Conservation (phyloP, 2,888 invertebrate genomes). For the Schizotus pectinicornis region DNA sequence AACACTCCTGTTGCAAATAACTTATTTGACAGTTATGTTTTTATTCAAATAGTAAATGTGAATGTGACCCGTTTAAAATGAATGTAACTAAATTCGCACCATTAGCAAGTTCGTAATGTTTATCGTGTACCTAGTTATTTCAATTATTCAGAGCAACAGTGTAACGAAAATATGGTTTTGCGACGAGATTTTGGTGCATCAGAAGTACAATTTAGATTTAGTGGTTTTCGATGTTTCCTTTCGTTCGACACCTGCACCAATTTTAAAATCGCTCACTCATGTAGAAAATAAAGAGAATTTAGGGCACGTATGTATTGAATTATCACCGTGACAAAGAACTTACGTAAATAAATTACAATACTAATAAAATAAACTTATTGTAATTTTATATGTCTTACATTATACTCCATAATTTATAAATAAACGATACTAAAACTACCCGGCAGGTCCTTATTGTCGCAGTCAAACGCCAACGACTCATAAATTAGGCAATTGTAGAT, state of each 20-base stretch:
- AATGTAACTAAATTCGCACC: constrained; percentile 15
- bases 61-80: constrained; percentile 32
- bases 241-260: constrained; percentile 26
- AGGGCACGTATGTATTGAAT: constrained; percentile 28
- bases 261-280: constrained; percentile 13
- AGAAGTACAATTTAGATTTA: constrained; percentile 32
- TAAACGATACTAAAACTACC: constrained; percentile 41
- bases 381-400: constrained; percentile 50
- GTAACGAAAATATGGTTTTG: constrained; percentile 10
- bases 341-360: constrained; percentile 39
- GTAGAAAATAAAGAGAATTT: constrained; percentile 23
- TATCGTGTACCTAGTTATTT: constrained; percentile 19
- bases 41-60: constrained; percentile 1
- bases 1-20: constrained; percentile 11
- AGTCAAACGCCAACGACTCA: background rate
- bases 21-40: constrained; percentile 3
- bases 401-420: constrained; percentile 46
- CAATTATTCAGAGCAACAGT: constrained; percentile 4
- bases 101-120: constrained; percentile 17
- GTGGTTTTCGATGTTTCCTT: constrained; percentile 22
- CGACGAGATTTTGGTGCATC: constrained; percentile 36
- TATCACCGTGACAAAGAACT: constrained; percentile 12
- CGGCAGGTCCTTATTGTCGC: constrained; percentile 10
- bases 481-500: background rate
- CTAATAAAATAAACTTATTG: constrained; percentile 41